A percentile compares a stretch with the other conserved stretches of the same genome.
These are phyloP conservation scores for Cyprinus carpio DNA, from an alignment of 2,113 vertebrate genomes.

Conservation along the genomic window DNA sequence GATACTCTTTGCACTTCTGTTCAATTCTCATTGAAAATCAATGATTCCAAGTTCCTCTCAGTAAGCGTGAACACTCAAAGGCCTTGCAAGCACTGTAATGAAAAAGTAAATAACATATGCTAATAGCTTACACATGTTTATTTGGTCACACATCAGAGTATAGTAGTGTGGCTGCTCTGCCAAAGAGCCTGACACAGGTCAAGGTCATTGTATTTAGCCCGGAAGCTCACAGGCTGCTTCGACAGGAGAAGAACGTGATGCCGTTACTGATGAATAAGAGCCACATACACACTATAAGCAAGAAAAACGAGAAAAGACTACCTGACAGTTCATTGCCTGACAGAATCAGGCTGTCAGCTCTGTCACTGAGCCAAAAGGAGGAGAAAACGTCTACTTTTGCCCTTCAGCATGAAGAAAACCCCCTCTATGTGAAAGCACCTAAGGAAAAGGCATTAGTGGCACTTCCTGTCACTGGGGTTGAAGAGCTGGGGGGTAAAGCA, in stretches of 20 bases:
- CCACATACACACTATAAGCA: constrained; percentile 4
- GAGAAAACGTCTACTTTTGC: constrained; percentile 11
- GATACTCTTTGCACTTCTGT: no score
- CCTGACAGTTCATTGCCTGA: constrained; percentile 32
- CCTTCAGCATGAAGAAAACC: not conserved
- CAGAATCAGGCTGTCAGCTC: constrained; percentile 14
- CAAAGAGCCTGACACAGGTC: constrained; percentile 13
- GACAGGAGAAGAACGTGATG: constrained; percentile 33
- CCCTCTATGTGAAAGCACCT: not conserved
- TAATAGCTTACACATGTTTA: constrained; percentile 21
- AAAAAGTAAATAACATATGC: constrained; percentile 23
- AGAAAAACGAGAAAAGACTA: not conserved
- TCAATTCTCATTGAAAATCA: no score
- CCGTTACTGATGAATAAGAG: constrained; percentile 29
- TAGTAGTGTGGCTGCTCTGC: not conserved
- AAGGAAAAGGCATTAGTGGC: constrained; percentile 7
- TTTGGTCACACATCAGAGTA: not conserved
- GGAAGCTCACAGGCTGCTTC: not conserved
- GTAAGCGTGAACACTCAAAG: no score
- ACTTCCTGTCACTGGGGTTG: constrained; percentile 2
- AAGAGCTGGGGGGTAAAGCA: not conserved
- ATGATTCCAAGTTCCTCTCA: no score
- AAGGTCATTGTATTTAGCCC: constrained; percentile 24
- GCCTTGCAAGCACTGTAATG: not conserved
- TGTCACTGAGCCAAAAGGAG: not conserved